Evolutionary conservation across 2,888 invertebrate genomes (phyloP), one percentile per base, ranked within the genome.

Genomic region (Drosophila dives): DNA sequence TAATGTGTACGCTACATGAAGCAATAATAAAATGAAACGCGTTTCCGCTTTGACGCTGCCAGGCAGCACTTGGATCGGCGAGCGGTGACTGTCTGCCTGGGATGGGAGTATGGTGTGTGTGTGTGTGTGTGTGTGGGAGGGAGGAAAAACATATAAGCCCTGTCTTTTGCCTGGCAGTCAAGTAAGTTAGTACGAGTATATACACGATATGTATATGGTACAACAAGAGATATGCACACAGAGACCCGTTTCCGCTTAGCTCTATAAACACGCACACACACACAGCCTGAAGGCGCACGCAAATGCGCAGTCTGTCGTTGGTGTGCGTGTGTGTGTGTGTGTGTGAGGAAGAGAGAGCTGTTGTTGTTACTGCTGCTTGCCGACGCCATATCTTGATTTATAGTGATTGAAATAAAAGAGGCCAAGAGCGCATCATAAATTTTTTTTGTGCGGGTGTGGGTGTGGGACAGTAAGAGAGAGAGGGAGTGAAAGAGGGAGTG

Each of bases 341-440:
- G 74, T 50, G 62, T n/a, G 51, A 33, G 49, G 17, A 36, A 56
- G 45, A 53, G 54, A 29, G 66, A 45, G 54, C 38, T 68, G 50
- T 42, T 67, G 68, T 23, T 59, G 58, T 26, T 65, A 50, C 53
- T 55, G 66, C 64, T 78, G 83, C 68, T 72, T 70, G 78, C 70
- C 83, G 72, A 78, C 69, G 77, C 81, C 88, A 83, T 85, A 86
- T 89, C 89, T 89, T 90, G 90, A 90, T 90, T 90, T 90, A 90
- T 90, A 83, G 87, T 90, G 89, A 90, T 90, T 90, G 90, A 85
- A 90, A 90, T 90, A 89, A 85, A 84, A 84, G 86, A 84, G 87
- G 90, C 85, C 83, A 88, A 83, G 89, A 89, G 86, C 86, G 86
- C 87, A 87, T 89, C 87, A 87, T 87, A 89, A 87, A 86, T 86